Base-by-base conservation (phyloP, 2,888 invertebrate species). In the Noctua fimbriata region DNA sequence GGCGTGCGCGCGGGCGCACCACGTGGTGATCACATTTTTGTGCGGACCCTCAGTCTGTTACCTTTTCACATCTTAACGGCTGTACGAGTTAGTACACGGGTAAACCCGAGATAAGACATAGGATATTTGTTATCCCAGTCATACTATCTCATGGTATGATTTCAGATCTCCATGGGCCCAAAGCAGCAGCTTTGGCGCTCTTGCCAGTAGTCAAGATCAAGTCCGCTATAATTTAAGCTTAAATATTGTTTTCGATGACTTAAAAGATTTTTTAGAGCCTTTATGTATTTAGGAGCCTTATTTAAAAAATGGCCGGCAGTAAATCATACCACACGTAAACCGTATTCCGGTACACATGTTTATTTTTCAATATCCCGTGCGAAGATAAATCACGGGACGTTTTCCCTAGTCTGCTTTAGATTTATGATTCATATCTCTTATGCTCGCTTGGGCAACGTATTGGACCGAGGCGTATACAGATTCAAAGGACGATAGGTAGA, bases 341-440 rank as follows among this genome's bases (percentile, higher is more conserved):
- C 52, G 18, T 49, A 65, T 28, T 16, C 18, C 60, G 18, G 60
- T 75, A 69, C 58, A 73, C 58, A 44, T 81, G 69, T 81, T 81
- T 81, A 69, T 85, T 81, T 80, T 81, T 81, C 70, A 84, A 85
- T 74, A 81, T 55, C n/a, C 67, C 63, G 1, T 18, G 24, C 41
- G n/a, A 58, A 69, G 63, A 75, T 84, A 84, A 84, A 84, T 84
- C 83, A 82, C 7, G 41, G 10, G 70, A 52, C 63, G n/a, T 75
- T 79, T 78, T 76, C 67, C 83, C 70, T 58, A 73, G 55, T 73
- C 69, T 65, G 78, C 36, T 63, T 24, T 52, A 72, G 75, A 82
- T 84, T 82, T 79, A 84, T 73, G 84, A 86, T 86, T 76, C 81
- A 76, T 82, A 74, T 73, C 77, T 73, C 66, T 69, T 65, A 73